Evolutionary conservation across 2,797 vertebrate genomes (phyloP).

Genomic region (Enteromius afrohamiltoni): DNA sequence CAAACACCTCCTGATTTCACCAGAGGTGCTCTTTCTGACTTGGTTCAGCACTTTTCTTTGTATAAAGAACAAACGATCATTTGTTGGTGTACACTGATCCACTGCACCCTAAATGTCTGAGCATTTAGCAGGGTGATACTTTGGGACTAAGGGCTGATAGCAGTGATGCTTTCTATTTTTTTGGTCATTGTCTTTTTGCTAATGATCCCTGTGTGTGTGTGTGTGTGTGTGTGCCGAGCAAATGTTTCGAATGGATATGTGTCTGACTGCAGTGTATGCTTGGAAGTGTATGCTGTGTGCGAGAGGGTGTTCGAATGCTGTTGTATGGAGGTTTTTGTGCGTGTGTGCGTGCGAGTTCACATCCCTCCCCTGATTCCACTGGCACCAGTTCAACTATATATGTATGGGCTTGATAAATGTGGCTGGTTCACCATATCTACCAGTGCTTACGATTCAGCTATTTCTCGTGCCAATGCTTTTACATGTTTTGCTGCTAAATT

Average conservation of each 20-base stretch:
- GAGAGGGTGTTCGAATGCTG: constrained; percentile 56
- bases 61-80: constrained; percentile 45
- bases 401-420: constrained; percentile 39
- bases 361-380: constrained; percentile 12
- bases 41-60: constrained; percentile 34
- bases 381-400: constrained; percentile 43
- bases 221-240: not conserved
- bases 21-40: constrained; percentile 15
- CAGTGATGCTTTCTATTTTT: constrained; percentile 59
- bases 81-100: constrained; percentile 54
- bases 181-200: constrained; percentile 49
- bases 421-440: constrained; percentile 52
- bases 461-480: constrained; percentile 48
- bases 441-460: constrained; percentile 46
- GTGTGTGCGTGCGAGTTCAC: constrained; percentile 28
- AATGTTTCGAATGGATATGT: constrained; percentile 34
- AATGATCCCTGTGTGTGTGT: constrained; percentile 25
- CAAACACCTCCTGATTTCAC: constrained; percentile 36
- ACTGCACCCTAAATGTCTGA: constrained; percentile 54
- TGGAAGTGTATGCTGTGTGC: constrained; percentile 53
- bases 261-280: constrained; percentile 51
- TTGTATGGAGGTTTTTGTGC: not conserved
- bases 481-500: constrained; percentile 58
- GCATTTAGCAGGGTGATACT: constrained; percentile 61
- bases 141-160: constrained; percentile 66